Evolutionary conservation across 2,113 vertebrate species (phyloP).

Genomic region (Apus apus): DNA sequence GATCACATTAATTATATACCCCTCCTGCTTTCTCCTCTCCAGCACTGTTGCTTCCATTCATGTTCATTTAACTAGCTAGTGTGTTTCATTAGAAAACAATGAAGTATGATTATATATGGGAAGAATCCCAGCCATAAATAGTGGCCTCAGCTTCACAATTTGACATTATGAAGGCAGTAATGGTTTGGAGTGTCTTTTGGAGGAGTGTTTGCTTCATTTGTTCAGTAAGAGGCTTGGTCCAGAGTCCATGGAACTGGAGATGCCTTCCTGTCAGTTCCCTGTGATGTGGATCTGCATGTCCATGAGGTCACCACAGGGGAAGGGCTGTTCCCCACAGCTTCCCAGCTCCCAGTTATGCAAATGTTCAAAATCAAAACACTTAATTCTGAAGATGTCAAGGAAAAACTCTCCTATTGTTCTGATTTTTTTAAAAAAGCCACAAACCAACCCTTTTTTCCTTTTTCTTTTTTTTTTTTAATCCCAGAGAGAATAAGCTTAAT

Average conservation of each 20-base stretch:
- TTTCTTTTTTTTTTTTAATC: neutral
- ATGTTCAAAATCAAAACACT: neutral
- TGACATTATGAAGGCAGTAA: neutral
- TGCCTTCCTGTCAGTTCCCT: neutral
- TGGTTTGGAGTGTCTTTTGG: neutral
- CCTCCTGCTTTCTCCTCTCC: conserved; percentile 4
- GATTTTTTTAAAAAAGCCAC: neutral
- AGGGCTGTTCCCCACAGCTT: neutral
- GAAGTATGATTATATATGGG: neutral
- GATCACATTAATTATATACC: conserved; percentile 53
- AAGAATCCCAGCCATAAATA: neutral
- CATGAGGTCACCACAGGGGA: neutral
- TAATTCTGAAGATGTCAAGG: neutral
- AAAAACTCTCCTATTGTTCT: neutral
- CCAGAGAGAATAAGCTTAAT: neutral
- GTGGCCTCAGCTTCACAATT: neutral
- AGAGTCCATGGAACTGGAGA: neutral
- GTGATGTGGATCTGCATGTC: neutral
- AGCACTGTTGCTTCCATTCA: conserved; percentile 10
- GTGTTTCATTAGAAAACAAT: conserved; percentile 47
- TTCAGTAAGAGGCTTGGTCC: neutral
- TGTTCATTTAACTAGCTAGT: neutral
- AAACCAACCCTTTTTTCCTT: too few relatives aligned
- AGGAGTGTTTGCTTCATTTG: neutral
- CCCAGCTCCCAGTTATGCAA: neutral